phyloP scores from a whole-genome alignment of 1,140 invertebrate genomes.

The Drosophila repleta region DNA sequence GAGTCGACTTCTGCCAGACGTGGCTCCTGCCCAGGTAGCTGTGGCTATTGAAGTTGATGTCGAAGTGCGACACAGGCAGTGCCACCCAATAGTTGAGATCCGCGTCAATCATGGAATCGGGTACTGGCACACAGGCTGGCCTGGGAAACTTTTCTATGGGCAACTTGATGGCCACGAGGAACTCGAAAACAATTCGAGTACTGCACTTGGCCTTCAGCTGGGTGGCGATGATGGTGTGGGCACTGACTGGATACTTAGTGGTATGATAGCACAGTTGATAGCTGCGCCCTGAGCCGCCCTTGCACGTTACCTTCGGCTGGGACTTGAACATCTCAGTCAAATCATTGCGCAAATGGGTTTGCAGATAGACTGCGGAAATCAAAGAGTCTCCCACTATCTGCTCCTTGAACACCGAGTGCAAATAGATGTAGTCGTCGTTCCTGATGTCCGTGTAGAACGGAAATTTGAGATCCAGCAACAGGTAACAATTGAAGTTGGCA shows the following conservation, averaged over 20 bases:
- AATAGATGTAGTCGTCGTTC: constrained; percentile 9
- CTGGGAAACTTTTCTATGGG: neutral
- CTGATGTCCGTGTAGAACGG: constrained; percentile 2
- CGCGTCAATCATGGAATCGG: neutral
- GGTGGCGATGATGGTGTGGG: constrained; percentile 20
- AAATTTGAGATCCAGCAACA: constrained; percentile 3
- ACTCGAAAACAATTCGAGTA: constrained; percentile 16
- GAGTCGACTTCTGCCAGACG: constrained; percentile 13
- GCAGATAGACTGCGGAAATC: constrained; percentile 7
- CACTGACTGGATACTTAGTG: constrained; percentile 11
- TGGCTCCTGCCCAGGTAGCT: constrained; percentile 15
- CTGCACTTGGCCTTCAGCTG: constrained; percentile 2
- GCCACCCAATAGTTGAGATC: constrained; percentile 18
- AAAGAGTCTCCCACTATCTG: neutral
- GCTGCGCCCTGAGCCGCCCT: neutral
- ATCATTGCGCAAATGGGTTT: constrained; percentile 17
- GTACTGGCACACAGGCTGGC: neutral
- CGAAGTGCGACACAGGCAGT: constrained; percentile 9
- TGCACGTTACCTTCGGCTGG: neutral
- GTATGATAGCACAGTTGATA: constrained; percentile 29
- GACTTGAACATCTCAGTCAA: neutral
- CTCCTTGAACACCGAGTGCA: constrained; percentile 1
- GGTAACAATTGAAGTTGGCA: constrained; percentile 22
- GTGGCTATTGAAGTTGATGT: constrained; percentile 3
- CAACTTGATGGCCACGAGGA: constrained; percentile 13